phyloP scores from a whole-genome alignment of 2,888 invertebrate species.

The Synanthedon vespiformis region DNA sequence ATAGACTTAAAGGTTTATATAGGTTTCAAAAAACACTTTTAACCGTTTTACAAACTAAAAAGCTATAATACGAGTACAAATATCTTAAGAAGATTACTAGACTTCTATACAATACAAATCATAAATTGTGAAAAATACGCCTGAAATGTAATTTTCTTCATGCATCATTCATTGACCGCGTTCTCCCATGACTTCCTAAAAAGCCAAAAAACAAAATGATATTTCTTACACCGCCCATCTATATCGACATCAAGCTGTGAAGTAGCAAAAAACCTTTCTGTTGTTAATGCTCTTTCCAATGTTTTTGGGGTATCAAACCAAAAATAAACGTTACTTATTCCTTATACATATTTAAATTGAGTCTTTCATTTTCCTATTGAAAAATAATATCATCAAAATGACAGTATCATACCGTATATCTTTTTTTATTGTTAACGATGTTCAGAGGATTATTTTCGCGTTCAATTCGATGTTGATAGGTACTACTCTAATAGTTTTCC shows the following conservation, averaged over 20 bases:
- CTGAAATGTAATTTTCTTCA: slow-evolving; percentile 4
- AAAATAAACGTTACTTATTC: slow-evolving; percentile 27
- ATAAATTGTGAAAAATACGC: too few species aligned
- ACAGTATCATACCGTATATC: too few species aligned
- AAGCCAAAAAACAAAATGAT: background rate
- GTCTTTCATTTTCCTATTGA: slow-evolving; percentile 1
- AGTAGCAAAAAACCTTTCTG: slow-evolving; percentile 9
- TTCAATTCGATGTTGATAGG: background rate
- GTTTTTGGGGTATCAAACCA: slow-evolving; percentile 9
- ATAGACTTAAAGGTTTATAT: too few species aligned
- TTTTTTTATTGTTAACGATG: background rate
- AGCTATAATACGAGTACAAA: too few species aligned
- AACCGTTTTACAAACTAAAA: too few species aligned
- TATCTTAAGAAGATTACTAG: too few species aligned
- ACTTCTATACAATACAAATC: too few species aligned
- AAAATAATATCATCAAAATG: too few species aligned
- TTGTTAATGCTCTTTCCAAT: slow-evolving; percentile 6
- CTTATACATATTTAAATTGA: slow-evolving; percentile 39
- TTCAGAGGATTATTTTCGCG: background rate
- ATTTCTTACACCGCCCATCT: background rate
- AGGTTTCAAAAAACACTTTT: too few species aligned
- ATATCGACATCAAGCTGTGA: slow-evolving; percentile 8
- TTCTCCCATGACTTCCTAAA: slow-evolving; percentile 2
- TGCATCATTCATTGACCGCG: slow-evolving; percentile 2
- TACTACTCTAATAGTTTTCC: slow-evolving; percentile 1